Conservation (phyloP, 2,797 vertebrate species). For the Scarus forsteni region DNA sequence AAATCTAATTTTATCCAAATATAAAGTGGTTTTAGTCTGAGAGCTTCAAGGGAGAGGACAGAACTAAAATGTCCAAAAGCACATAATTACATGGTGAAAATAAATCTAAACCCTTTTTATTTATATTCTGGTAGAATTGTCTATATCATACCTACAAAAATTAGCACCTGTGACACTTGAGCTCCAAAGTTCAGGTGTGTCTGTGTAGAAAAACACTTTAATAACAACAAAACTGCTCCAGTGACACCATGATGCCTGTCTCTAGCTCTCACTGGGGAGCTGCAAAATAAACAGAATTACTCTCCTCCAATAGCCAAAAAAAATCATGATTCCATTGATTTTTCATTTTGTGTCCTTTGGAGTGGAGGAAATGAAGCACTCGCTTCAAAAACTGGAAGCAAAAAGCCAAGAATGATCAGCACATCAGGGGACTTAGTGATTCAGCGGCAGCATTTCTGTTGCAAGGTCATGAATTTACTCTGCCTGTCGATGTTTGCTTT, state of each 20-base stretch:
- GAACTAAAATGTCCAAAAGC: no score
- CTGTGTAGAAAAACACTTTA: not conserved
- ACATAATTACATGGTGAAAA: no score
- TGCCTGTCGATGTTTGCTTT: not conserved
- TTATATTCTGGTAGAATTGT: no score
- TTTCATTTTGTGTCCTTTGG: conserved; percentile 7
- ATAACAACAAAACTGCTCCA: not conserved
- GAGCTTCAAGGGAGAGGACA: no score
- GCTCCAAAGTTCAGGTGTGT: not conserved
- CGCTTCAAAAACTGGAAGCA: not conserved
- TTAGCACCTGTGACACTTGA: not conserved
- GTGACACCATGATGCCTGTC: not conserved
- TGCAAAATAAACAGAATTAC: not conserved
- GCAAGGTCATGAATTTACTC: not conserved
- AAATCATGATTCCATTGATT: conserved; percentile 12
- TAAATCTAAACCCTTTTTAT: no score
- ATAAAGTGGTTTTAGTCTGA: no score
- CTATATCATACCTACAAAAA: not conserved
- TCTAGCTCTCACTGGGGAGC: not conserved
- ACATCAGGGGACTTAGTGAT: not conserved
- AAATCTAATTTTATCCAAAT: no score
- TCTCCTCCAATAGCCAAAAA: not conserved
- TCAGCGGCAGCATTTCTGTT: not conserved
- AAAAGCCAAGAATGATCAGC: not conserved
- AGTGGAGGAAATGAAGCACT: not conserved